These are phyloP conservation scores for Odiellus spinosus DNA, from an alignment of 2,888 invertebrate species.

Conservation along the genomic window DNA sequence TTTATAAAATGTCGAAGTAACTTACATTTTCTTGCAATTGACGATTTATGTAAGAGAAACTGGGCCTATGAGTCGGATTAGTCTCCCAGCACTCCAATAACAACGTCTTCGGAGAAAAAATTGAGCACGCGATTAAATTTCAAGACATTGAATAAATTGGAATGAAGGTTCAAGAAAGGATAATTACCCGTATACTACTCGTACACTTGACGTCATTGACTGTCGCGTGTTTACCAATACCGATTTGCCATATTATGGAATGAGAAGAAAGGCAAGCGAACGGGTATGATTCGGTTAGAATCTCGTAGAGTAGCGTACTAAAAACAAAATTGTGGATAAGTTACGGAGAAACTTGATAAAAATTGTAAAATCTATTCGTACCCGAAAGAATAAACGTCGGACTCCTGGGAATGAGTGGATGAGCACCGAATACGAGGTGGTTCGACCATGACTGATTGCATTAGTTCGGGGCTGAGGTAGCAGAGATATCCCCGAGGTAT, in stretches of 20 bases:
- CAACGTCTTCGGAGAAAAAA: slow-evolving; percentile 21
- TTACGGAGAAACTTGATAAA: background rate
- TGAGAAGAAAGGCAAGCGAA: slow-evolving; percentile 21
- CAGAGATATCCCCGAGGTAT: slow-evolving; percentile 29
- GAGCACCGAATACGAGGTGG: slow-evolving; percentile 21
- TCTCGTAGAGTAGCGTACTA: slow-evolving; percentile 25
- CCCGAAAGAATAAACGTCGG: slow-evolving; percentile 28
- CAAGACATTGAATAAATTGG: background rate
- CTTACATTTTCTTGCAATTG: slow-evolving; percentile 26
- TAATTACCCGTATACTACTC: background rate
- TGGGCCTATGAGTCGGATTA: slow-evolving; percentile 24
- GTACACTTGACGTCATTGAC: background rate
- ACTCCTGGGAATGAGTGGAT: slow-evolving; percentile 20
- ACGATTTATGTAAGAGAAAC: slow-evolving; percentile 26
- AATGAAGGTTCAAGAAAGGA: background rate
- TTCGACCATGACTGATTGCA: slow-evolving; percentile 20
- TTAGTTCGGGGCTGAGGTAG: slow-evolving; percentile 25
- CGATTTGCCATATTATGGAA: slow-evolving; percentile 24
- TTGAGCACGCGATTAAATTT: background rate
- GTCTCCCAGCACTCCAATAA: slow-evolving; percentile 29
- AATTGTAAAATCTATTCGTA: slow-evolving; percentile 7
- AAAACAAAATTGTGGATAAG: slow-evolving; percentile 5
- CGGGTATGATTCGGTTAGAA: slow-evolving; percentile 23
- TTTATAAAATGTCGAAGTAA: too few species aligned
- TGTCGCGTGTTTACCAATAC: slow-evolving; percentile 14